Evolutionary conservation across 2,797 vertebrate species (phyloP).

Genomic region (Neosalanx taihuensis): DNA sequence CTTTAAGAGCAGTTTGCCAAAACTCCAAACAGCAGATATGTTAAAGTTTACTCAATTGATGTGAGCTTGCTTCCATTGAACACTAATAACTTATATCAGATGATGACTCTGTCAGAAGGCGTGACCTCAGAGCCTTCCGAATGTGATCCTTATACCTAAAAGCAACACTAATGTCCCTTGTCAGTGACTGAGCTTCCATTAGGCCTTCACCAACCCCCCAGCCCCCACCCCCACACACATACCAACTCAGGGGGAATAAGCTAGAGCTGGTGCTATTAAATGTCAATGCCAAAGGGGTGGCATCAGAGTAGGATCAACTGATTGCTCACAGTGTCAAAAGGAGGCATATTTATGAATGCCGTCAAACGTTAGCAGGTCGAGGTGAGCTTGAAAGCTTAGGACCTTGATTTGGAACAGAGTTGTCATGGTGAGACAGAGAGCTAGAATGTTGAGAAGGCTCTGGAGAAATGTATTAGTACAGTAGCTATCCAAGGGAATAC

Average conservation of each 20-base stretch:
- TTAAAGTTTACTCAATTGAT: background rate
- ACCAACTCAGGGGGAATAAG: slow-evolving; percentile 3
- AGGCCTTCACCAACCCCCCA: background rate
- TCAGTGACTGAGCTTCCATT: slow-evolving; percentile 11
- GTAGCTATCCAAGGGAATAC: background rate
- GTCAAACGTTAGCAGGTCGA: background rate
- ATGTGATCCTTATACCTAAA: background rate
- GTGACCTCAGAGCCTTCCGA: background rate
- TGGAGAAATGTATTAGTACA: background rate
- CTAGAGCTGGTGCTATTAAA: background rate
- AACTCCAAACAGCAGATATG: background rate
- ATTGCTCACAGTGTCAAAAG: background rate
- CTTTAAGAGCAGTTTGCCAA: background rate
- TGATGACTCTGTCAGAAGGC: background rate
- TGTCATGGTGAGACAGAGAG: background rate
- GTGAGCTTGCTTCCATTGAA: background rate
- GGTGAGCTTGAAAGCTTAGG: background rate
- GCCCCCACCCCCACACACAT: too few relatives aligned
- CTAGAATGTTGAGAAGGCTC: background rate
- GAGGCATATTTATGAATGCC: background rate
- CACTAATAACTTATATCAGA: background rate
- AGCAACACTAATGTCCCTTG: background rate
- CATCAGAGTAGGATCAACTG: background rate
- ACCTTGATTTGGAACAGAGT: background rate
- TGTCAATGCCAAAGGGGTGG: background rate